phyloP scores from a whole-genome alignment of 2,888 invertebrate genomes.

The Diplazon laetatorius region DNA sequence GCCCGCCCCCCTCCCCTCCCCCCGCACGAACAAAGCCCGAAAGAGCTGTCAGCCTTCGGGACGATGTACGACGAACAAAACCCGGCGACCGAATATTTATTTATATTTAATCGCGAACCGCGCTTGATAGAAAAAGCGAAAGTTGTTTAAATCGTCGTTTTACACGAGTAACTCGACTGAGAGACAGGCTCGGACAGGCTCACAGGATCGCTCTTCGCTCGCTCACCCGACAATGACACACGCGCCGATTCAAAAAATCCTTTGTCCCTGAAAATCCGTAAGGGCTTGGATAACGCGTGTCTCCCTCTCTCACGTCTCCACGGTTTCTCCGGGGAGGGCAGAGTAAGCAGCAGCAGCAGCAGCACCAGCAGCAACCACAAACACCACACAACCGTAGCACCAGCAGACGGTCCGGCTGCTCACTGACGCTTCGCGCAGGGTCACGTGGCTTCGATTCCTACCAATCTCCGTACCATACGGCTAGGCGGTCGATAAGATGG shows the following conservation, averaged over 20 bases:
- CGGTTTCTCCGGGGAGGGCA: not conserved
- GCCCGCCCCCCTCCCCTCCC: no score
- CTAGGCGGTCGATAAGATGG: conserved; percentile 45
- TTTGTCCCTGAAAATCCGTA: conserved; percentile 69
- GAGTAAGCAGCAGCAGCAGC: conserved; percentile 70
- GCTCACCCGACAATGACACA: conserved; percentile 16
- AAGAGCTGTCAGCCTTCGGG: conserved; percentile 63
- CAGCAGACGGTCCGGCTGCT: not conserved
- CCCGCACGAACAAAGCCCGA: conserved; percentile 28
- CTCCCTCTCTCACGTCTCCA: not conserved
- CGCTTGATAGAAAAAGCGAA: not conserved
- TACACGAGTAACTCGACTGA: not conserved
- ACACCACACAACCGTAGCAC: not conserved
- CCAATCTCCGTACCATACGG: conserved; percentile 43
- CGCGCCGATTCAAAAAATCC: conserved; percentile 58
- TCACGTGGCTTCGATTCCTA: conserved; percentile 73
- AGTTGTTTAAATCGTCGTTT: not conserved
- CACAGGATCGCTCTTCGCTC: not conserved
- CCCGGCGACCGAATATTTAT: no score
- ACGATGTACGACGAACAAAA: conserved; percentile 25
- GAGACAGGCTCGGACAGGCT: conserved; percentile 15
- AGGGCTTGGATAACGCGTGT: conserved; percentile 44
- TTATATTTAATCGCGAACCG: conserved; percentile 15
- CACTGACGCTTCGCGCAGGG: conserved; percentile 50
- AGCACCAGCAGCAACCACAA: conserved; percentile 66